A percentile compares a stretch with the other conserved stretches of the same genome.
Conservation (phyloP, 2,113 vertebrate genomes). For the Mustela nigripes region DNA sequence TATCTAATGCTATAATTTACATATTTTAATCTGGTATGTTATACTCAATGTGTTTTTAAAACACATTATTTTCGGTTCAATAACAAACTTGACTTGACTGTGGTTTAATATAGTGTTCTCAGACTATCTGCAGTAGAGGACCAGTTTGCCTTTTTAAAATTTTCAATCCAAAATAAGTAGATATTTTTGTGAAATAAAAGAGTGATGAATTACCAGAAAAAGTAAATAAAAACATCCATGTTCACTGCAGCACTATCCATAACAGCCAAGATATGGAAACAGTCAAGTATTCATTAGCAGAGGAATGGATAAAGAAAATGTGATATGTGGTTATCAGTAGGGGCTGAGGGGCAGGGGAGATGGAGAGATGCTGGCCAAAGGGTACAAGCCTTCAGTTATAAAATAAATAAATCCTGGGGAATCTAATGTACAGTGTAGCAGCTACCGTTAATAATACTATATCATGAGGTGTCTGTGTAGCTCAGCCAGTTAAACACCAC, state of each 20-base stretch:
- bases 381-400: neutral
- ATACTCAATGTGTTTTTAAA: neutral
- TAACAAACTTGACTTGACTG: neutral
- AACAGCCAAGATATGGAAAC: neutral
- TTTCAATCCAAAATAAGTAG: neutral
- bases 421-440: neutral
- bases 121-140: neutral
- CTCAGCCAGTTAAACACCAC: neutral
- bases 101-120: neutral
- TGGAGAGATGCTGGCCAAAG: neutral
- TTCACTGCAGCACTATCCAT: neutral
- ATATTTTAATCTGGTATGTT: constrained; percentile 6
- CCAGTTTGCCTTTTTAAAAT: neutral
- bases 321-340: neutral
- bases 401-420: neutral
- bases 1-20: neutral
- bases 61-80: neutral
- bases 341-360: neutral
- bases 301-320: neutral
- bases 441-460: neutral
- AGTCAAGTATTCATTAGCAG: neutral
- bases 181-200: constrained; percentile 40
- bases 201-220: constrained; percentile 17
- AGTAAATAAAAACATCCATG: constrained; percentile 18
- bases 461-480: neutral